phyloP scores from a whole-genome alignment of 2,113 vertebrate genomes.

The Tachycineta bicolor region DNA sequence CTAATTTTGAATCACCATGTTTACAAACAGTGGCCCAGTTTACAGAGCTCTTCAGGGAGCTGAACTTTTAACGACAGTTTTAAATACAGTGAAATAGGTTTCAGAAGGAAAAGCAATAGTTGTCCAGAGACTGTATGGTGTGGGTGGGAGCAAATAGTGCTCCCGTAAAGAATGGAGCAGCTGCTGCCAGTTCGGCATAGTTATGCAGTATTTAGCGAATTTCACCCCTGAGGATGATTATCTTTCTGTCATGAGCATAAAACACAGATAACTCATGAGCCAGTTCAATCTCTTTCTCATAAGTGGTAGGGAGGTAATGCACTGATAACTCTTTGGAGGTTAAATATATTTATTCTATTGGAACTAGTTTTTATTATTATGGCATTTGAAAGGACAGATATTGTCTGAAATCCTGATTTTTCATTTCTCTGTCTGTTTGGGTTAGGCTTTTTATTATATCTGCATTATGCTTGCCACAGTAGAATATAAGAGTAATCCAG shows the following conservation, averaged over 20 bases:
- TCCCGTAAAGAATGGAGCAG: constrained; percentile 14
- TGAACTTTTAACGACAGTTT: constrained; percentile 47
- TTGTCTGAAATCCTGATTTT: constrained; percentile 35
- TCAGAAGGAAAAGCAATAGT: constrained; percentile 17
- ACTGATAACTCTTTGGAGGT: constrained; percentile 19
- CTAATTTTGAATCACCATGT: background rate
- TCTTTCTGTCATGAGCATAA: constrained; percentile 55
- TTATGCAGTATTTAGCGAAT: constrained; percentile 45
- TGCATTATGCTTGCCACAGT: constrained; percentile 32
- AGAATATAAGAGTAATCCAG: background rate
- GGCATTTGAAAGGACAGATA: constrained; percentile 2
- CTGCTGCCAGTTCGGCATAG: constrained; percentile 38
- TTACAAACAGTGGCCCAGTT: constrained; percentile 45
- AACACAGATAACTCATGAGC: constrained; percentile 47
- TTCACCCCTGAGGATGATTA: constrained; percentile 50
- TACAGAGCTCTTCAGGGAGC: constrained; percentile 21
- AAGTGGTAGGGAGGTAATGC: constrained; percentile 15
- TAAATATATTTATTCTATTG: constrained; percentile 34
- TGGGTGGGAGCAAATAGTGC: constrained; percentile 42
- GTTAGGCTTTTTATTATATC: constrained; percentile 50
- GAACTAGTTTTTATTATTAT: constrained; percentile 27
- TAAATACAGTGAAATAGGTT: constrained; percentile 55
- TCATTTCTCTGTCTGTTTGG: constrained; percentile 29
- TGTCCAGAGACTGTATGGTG: background rate
- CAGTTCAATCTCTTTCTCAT: constrained; percentile 38